Evolutionary conservation across 2,113 vertebrate species (phyloP).

Genomic region (Protomyctophum bolini): DNA sequence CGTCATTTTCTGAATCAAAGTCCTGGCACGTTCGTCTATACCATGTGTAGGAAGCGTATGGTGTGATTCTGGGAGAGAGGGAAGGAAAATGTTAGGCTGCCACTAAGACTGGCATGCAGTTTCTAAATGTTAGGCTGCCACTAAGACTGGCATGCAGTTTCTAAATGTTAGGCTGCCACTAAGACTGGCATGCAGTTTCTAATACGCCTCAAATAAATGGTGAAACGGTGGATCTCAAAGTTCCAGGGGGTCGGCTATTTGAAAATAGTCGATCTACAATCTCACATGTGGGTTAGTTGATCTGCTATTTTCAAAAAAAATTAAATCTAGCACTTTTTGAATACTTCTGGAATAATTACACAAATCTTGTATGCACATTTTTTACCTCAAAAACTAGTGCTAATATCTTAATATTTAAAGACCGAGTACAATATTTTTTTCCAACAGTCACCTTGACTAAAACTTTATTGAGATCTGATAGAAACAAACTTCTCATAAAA

Average conservation of each 20-base stretch:
- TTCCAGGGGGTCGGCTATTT: too few relatives aligned
- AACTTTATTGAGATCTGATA: conserved; percentile 61
- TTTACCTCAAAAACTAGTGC: conserved; percentile 1
- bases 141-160: conserved; percentile 24
- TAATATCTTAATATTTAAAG: conserved; percentile 22
- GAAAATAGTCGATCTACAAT: too few relatives aligned
- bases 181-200: conserved; percentile 25
- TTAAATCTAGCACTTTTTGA: too few relatives aligned
- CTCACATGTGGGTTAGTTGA: too few relatives aligned
- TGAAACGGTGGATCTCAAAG: too few relatives aligned
- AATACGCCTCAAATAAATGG: neutral
- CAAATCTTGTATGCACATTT: too few relatives aligned
- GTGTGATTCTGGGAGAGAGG: conserved; percentile 22
- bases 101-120: conserved; percentile 22
- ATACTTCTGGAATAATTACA: too few relatives aligned
- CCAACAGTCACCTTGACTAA: conserved; percentile 28
- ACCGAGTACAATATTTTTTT: conserved; percentile 9
- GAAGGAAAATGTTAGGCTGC: conserved; percentile 22
- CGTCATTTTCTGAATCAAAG: conserved; percentile 33
- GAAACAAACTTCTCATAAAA: conserved; percentile 41
- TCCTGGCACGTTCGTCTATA: conserved; percentile 8
- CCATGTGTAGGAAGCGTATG: conserved; percentile 28
- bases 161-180: conserved; percentile 19
- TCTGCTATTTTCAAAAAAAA: too few relatives aligned
- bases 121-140: conserved; percentile 18